phyloP scores from a whole-genome alignment of 2,797 vertebrate genomes.

The Syngnathus acus region DNA sequence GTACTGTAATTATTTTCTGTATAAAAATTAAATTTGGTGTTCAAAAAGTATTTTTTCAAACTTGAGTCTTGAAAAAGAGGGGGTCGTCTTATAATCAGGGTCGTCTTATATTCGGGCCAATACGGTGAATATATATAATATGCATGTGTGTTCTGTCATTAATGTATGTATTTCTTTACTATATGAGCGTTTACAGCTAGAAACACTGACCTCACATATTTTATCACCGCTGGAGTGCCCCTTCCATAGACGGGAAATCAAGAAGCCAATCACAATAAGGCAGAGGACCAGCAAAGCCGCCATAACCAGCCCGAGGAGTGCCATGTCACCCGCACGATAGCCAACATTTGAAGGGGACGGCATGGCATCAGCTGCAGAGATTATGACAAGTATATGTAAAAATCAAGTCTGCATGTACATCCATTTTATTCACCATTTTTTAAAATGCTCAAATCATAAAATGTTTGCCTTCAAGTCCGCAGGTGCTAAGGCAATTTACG shows the following conservation, averaged over 20 bases:
- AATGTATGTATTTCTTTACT: too few relatives aligned
- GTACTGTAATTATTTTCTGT: too few relatives aligned
- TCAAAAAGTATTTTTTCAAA: too few relatives aligned
- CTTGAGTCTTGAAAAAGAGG: too few relatives aligned
- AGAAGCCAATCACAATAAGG: conserved; percentile 71
- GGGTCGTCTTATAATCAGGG: too few relatives aligned
- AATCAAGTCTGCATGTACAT: not conserved
- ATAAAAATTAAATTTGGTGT: too few relatives aligned
- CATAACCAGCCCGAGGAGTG: conserved; percentile 76
- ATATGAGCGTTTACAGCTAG: conserved; percentile 3
- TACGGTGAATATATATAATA: not conserved
- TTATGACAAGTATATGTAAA: not conserved
- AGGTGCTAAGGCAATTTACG: not conserved
- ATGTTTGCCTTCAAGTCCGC: too few relatives aligned
- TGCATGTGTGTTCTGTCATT: not conserved
- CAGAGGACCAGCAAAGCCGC: conserved; percentile 75
- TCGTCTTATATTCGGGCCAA: too few relatives aligned
- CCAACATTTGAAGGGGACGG: conserved; percentile 55
- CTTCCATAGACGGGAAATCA: conserved; percentile 69
- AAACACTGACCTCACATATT: conserved; percentile 57
- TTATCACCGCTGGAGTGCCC: conserved; percentile 59
- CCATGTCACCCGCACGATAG: conserved; percentile 79
- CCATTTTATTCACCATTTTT: not conserved
- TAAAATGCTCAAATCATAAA: not conserved
- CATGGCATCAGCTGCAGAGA: conserved; percentile 46